A percentile compares a stretch with the other conserved stretches of the same genome.
Conservation (phyloP, 2,797 vertebrate species). For the Cirrhinus molitorella region DNA sequence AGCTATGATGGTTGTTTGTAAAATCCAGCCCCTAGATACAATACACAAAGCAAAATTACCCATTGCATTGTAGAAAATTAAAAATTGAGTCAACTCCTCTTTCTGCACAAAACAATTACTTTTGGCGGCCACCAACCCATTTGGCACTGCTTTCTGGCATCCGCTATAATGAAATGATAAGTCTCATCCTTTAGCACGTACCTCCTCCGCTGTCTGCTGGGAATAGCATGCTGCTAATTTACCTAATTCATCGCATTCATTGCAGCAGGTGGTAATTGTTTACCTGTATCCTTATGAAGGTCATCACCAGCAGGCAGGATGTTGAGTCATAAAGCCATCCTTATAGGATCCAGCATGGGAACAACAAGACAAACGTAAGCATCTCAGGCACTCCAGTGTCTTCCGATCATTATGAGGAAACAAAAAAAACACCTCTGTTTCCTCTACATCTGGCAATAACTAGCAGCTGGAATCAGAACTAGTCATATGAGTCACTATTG, state of each 20-base stretch:
- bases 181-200: not conserved
- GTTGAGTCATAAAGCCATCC: conserved; percentile 1
- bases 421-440: not conserved
- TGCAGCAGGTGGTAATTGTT: conserved; percentile 4
- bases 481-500: not conserved
- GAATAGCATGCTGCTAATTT: not conserved
- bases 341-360: not conserved
- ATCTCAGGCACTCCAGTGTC: not conserved
- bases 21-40: not conserved
- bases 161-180: conserved; percentile 5
- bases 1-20: not conserved
- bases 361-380: too few relatives aligned
- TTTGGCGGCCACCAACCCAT: not conserved
- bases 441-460: not conserved
- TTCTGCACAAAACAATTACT: not conserved
- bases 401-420: not conserved
- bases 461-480: not conserved
- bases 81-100: not conserved
- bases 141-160: not conserved
- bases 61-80: not conserved
- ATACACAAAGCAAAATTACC: not conserved
- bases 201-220: not conserved
- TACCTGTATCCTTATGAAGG: conserved; percentile 2
- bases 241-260: not conserved
- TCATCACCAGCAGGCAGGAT: not conserved